Conservation (phyloP, 2,888 invertebrate species). For the Cantharis rustica region DNA sequence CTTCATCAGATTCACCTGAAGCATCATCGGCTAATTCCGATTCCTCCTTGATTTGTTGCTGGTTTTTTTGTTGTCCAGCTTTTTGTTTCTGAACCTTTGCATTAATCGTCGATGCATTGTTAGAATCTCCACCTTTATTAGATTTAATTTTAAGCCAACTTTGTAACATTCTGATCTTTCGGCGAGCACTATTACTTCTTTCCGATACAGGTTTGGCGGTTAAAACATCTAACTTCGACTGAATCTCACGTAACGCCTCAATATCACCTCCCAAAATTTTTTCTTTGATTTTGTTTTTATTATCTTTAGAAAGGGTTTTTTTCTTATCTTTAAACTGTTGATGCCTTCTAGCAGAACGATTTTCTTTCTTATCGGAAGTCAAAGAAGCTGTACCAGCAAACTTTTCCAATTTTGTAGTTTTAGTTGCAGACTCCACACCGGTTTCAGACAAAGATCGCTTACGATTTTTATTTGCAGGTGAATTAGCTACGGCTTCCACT, state of each 20-base stretch:
- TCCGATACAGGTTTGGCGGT: not conserved
- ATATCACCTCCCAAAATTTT: not conserved
- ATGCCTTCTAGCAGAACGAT: not conserved
- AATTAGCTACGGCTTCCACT: not conserved
- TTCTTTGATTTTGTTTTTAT: not conserved
- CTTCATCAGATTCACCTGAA: slow-evolving; percentile 18
- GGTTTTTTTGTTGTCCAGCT: not conserved
- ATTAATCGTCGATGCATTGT: not conserved
- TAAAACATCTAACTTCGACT: not conserved
- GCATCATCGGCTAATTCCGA: slow-evolving; percentile 9
- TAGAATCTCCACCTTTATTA: not conserved
- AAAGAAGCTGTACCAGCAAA: not conserved
- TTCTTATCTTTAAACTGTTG: not conserved
- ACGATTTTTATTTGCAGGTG: not conserved
- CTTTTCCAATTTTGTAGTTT: not conserved
- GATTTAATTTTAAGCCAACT: not conserved
- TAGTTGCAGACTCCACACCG: not conserved
- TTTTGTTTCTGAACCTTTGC: not conserved
- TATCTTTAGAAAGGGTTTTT: not conserved
- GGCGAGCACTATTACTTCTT: not conserved
- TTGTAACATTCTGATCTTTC: not conserved
- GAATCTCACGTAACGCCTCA: not conserved
- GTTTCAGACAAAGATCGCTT: not conserved
- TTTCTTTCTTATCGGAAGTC: not conserved
- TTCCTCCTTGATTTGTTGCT: not conserved